Base-by-base conservation (phyloP, 1,140 invertebrate species). In the Cydia splendana region DNA sequence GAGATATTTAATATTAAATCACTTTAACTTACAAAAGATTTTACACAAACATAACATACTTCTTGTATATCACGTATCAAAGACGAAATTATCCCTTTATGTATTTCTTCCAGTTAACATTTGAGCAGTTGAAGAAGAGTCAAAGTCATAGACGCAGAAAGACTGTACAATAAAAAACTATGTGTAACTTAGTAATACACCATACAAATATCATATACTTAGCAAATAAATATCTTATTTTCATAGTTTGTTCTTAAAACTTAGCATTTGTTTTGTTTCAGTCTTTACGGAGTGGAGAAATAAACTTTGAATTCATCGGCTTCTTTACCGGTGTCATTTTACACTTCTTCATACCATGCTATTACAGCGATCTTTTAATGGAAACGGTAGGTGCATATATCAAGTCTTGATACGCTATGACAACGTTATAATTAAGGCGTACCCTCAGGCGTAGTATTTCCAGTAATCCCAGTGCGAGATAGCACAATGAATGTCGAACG, bases 361-460 rank as follows among this genome's bases (percentile, higher is more conserved):
- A 84, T 71, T 90, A 88, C 76, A 86, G 88, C 42, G 84, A 88
- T 67, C 79, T 84, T 67, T 76, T 90, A 2, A 84, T 88, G 81
- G 83, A 85, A 57, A 85, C 81, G 82, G 88, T 90, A 81, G 10
- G 77, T 74, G 30, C 30, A 18, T 69, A 6, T 18, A 18, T 18
- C 53, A 2, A 4, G 15, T 57, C 53, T 57, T 57, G 9, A 57
- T 20, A 7, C n/a, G 45, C 53, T 2, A 57, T 18, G 7, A 57
- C 4, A n/a, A 53, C 3, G n/a, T 10, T 45, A 13, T 45, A 30
- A 30, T 4, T 30, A 34, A 34, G 45, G 45, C 10, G 12, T 48
- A 62, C 9, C 1, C 18, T 24, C 57, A 20, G 9, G 57, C 20
- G 20, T 62, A 62, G 20, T 12, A 24, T 20, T 62, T 20, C 57